Evolutionary conservation across 2,113 vertebrate genomes (phyloP).

Genomic region (Oxyura jamaicensis): DNA sequence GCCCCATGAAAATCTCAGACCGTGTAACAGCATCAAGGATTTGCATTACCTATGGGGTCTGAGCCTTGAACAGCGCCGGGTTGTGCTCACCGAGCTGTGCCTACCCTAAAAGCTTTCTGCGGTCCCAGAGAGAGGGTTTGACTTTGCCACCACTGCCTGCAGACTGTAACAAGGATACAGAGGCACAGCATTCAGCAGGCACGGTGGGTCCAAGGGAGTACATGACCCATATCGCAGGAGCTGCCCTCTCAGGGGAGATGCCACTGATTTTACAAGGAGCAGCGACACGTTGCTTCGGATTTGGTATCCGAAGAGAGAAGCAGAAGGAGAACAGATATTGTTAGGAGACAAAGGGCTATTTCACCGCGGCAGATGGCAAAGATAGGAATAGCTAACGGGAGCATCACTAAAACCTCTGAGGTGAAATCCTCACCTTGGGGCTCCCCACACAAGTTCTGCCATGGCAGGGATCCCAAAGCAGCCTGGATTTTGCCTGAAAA

Average conservation of each 20-base stretch:
- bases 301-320: neutral
- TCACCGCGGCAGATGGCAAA: neutral
- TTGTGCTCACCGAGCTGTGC: neutral
- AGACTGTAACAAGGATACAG: neutral
- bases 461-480: rapidly evolving
- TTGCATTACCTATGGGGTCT: neutral
- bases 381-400: neutral
- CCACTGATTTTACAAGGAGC: neutral
- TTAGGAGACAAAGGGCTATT: conserved; percentile 23
- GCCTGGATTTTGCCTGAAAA: neutral
- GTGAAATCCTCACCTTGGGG: neutral
- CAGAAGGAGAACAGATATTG: neutral
- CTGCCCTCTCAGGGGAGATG: neutral
- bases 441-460: neutral
- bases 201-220: neutral
- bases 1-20: neutral
- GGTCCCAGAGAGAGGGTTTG: neutral
- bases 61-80: neutral
- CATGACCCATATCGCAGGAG: neutral
- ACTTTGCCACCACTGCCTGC: neutral
- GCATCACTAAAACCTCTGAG: neutral
- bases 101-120: neutral
- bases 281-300: neutral
- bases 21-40: neutral
- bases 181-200: rapidly evolving